Evolutionary conservation across 2,888 invertebrate species (phyloP), one percentile per base, ranked within the genome.

Genomic region (Neoitamus cyanurus): DNA sequence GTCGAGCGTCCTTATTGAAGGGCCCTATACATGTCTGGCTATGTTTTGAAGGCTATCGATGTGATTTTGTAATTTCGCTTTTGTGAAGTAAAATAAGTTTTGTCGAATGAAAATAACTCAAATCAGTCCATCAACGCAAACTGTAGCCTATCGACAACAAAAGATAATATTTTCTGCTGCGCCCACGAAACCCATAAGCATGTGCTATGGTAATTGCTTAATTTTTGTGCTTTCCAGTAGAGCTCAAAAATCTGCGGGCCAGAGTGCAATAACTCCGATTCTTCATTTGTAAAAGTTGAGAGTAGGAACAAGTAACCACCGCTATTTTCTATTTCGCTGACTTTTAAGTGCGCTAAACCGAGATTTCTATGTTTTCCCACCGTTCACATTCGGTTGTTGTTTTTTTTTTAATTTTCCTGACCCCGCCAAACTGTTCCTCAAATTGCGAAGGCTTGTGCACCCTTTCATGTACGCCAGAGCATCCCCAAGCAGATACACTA

Each of bases 401-500:
- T 28, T 46, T 30, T n/a, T 77, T 46, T 42, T 77, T 30, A 36
- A 75, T 25, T 7, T 36, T 25, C n/a, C 31, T 37, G 75, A 75
- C 77, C 30, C 31, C 28, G 9, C 75, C 20, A 25, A 20, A 7
- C 34, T 5, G 42, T 20, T 1, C n/a, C 77, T 77, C 15, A 46
- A 77, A 46, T 46, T 77, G 13, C 28, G 13, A 42, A n/a, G 30
- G 9, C 11, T n/a, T 36, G 46, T 77, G 30, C 25, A 77, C 42
- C 34, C 46, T 75, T 77, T 46, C 13, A 46, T 36, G 15, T 36
- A 30, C 46, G n/a, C 1, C n/a, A 11, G 30, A 77, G 77, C 30
- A 48, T 25, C 68, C 58, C 68, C 36, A 7, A 69, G n/a, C 30
- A 70, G 31, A 34, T 34, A 83, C 84, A 85, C 84, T 72, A 80